phyloP scores from a whole-genome alignment of 2,888 invertebrate genomes.

The Camponotus fellah region DNA sequence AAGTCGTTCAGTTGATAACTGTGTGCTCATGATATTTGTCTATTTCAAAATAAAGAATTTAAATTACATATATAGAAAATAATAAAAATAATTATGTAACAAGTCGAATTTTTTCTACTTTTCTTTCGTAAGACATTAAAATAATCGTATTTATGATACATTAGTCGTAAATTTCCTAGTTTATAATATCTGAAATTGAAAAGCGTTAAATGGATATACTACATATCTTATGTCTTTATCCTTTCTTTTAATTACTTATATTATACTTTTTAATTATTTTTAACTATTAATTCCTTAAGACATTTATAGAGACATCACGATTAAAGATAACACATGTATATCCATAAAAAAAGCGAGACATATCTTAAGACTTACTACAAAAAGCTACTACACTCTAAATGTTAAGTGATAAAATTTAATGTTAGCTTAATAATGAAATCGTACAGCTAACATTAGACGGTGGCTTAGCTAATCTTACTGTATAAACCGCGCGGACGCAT shows the following conservation, averaged over 20 bases:
- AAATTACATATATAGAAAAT: not conserved
- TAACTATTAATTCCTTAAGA: conserved; percentile 33
- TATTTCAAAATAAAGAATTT: not conserved
- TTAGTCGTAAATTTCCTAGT: not conserved
- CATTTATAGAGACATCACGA: conserved; percentile 32
- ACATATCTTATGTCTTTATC: not conserved
- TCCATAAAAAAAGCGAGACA: conserved; percentile 43
- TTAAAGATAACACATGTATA: conserved; percentile 47
- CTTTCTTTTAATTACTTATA: conserved; percentile 29
- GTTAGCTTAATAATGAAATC: conserved; percentile 70
- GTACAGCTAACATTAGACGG: conserved; percentile 69
- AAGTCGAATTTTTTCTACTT: not conserved
- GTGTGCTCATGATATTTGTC: not conserved
- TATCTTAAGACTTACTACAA: conserved; percentile 50
- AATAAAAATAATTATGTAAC: conserved; percentile 12
- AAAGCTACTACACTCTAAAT: conserved; percentile 59
- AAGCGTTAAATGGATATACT: conserved; percentile 37
- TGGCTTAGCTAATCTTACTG: conserved; percentile 76
- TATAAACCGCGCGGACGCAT: conserved; percentile 63
- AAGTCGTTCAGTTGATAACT: not conserved
- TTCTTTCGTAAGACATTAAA: not conserved
- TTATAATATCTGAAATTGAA: conserved; percentile 4
- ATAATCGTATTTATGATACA: not conserved
- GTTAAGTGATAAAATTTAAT: conserved; percentile 69
- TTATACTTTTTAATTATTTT: not conserved